Base-by-base conservation (phyloP, 2,888 invertebrate species). In the Ophion slaviceki region DNA sequence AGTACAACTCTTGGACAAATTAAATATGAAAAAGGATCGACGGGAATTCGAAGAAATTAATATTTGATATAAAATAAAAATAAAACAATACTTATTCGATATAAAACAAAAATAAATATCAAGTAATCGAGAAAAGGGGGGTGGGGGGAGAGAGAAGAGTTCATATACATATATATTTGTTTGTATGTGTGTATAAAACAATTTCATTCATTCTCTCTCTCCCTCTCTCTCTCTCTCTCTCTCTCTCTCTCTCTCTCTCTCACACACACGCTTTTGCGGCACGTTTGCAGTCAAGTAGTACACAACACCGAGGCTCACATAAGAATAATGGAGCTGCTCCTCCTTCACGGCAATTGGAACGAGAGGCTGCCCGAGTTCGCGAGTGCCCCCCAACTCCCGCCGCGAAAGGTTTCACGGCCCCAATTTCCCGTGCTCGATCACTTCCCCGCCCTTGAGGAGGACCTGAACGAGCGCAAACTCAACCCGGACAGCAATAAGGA, bases 251-350 rank as follows among this genome's bases (percentile, higher is more conserved):
- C n/a, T n/a, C n/a, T n/a, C n/a, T n/a, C n/a, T n/a, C n/a, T n/a
- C n/a, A n/a, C n/a, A n/a, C n/a, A 62, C 40, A 72, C 45, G 36
- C 32, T 17, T 80, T 67, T 8, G 67, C 80, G 36, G 66, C 66
- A 74, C 80, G 79, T 95, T 95, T 32, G 32, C 94, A 97, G 96
- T 90, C 96, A 97, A 95, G 96, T 97, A 80, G 96, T 97, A 66
- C 96, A 96, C 93, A 97, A 97, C 92, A 96, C 96, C 20, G 96
- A 96, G 92, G 95, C 95, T 74, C 97, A 97, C 89, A 96, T 97
- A 91, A 95, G 96, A 87, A 96, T 97, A 86, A 95, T 97, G 91
- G 97, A 97, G 92, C 93, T 96, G 76, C 94, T 97, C 71, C 94
- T 97, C 88, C 94, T 96, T 78, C 95, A 96, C 89, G 96, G 96